Conservation (phyloP, 1,140 invertebrate genomes). For the Rhopalosiphum padi region DNA sequence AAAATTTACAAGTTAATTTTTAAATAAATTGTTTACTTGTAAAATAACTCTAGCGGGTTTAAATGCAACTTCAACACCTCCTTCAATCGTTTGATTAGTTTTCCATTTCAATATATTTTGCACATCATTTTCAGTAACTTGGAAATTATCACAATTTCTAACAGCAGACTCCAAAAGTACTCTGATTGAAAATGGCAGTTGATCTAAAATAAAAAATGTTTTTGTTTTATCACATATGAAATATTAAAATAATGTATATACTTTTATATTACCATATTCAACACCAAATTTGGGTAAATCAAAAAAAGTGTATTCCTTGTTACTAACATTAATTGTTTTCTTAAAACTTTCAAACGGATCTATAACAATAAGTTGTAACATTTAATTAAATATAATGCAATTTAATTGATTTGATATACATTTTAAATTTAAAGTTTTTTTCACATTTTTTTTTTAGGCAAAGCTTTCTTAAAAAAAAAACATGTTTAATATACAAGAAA, state of each 20-base stretch:
- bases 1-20: not conserved
- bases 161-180: slow-evolving; percentile 94
- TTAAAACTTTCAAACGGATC: slow-evolving; percentile 77
- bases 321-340: slow-evolving; percentile 72
- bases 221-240: not conserved
- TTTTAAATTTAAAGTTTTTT: no score
- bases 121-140: slow-evolving; percentile 85
- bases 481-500: no score
- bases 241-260: slow-evolving; percentile 1
- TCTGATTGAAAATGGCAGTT: slow-evolving; percentile 91
- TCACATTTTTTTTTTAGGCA: no score
- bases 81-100: slow-evolving; percentile 72
- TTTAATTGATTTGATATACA: no score
- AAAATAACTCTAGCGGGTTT: slow-evolving; percentile 94
- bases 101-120: slow-evolving; percentile 93
- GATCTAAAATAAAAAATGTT: slow-evolving; percentile 67
- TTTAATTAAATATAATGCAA: not conserved
- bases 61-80: slow-evolving; percentile 92
- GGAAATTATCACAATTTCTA: slow-evolving; percentile 95
- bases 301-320: slow-evolving; percentile 77
- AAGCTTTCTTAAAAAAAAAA: no score
- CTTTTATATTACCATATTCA: slow-evolving; percentile 76
- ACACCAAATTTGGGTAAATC: slow-evolving; percentile 73
- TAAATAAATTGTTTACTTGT: slow-evolving; percentile 70
- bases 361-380: slow-evolving; percentile 18